Base-by-base conservation (phyloP, 2,888 invertebrate genomes). In the Pseudococcus longispinus region DNA sequence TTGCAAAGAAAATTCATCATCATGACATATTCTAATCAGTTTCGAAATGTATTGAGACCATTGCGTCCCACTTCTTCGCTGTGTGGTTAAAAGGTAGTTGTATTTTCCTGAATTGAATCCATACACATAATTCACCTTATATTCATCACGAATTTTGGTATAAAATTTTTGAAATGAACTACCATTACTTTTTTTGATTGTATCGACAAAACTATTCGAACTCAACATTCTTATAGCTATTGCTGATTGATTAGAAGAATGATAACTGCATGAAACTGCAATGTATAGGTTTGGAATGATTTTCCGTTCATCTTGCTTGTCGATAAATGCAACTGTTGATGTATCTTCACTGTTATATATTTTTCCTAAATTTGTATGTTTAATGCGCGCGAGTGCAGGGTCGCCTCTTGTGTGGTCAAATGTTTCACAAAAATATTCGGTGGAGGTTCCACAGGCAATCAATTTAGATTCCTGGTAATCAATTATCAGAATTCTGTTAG, bases 21-120 rank as follows among this genome's bases (percentile, higher is more conserved):
- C 99, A 90, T 98, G 98, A 91, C 98, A 99, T 77, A 99, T 96
- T 82, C 99, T 94, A 55, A 98, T 96, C 90, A 99, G 92, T 91
- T 98, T 98, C 88, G 97, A 97, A 89, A 97, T 96, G 91, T 95
- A 98, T 70, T 95, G 95, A 89, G 95, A 94, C 13, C n/a, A 3
- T 3, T 94, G 94, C 65, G 94, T 94, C 18, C 95, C 95, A 90
- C 95, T 94, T 90, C 95, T 94, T 91, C 96, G 93, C 91, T 99
- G 99, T 1, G 97, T 96, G 1, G 98, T 98, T 89, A 98, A 92
- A 91, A 99, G 98, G 91, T 99, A 99, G 90, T 97, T 98, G 92
- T 98, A 99, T 83, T 96, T 95, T 90, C 97, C 97, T 44, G 97
- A 97, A 90, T 96, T 95, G 91, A 99, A 99, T 82, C 98, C 99